These are phyloP conservation scores for Drosophila basisetae DNA, from an alignment of 2,888 invertebrate genomes.

Conservation along the genomic window DNA sequence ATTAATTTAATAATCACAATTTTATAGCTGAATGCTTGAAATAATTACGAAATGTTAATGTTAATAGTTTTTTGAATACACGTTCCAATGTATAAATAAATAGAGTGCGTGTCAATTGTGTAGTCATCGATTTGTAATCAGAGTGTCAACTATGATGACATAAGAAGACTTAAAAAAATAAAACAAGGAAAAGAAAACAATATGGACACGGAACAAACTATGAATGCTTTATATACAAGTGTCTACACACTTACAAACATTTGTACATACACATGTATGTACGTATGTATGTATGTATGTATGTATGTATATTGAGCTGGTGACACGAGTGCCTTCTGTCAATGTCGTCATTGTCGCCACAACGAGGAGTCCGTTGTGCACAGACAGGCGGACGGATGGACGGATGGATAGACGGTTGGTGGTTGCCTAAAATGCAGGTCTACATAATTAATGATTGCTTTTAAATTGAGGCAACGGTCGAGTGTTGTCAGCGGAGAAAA, in stretches of 20 bases:
- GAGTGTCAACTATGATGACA: slow-evolving; percentile 23
- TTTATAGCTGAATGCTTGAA: not conserved
- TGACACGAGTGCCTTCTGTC: slow-evolving; percentile 43
- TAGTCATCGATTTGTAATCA: slow-evolving; percentile 39
- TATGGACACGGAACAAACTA: slow-evolving; percentile 33
- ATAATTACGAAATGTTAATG: not conserved
- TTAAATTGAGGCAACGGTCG: slow-evolving; percentile 80
- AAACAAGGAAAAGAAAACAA: slow-evolving; percentile 5
- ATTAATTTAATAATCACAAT: not conserved
- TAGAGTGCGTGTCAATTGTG: slow-evolving; percentile 12
- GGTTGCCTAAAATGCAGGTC: slow-evolving; percentile 60
- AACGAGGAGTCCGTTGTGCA: slow-evolving; percentile 19
- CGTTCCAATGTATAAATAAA: not conserved
- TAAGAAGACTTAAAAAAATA: slow-evolving; percentile 2
- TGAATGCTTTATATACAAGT: slow-evolving; percentile 17
- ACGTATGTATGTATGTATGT: not conserved
- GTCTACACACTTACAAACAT: slow-evolving; percentile 7
- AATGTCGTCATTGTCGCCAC: slow-evolving; percentile 50
- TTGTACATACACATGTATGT: not conserved
- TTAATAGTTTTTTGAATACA: not conserved
- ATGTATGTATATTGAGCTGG: slow-evolving; percentile 12
- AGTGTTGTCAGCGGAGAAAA: slow-evolving; percentile 61
- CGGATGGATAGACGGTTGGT: not conserved
- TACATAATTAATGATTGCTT: slow-evolving; percentile 84
- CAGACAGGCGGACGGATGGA: not conserved